Conservation (phyloP, 2,113 vertebrate genomes). For the Misgurnus mizolepis region DNA sequence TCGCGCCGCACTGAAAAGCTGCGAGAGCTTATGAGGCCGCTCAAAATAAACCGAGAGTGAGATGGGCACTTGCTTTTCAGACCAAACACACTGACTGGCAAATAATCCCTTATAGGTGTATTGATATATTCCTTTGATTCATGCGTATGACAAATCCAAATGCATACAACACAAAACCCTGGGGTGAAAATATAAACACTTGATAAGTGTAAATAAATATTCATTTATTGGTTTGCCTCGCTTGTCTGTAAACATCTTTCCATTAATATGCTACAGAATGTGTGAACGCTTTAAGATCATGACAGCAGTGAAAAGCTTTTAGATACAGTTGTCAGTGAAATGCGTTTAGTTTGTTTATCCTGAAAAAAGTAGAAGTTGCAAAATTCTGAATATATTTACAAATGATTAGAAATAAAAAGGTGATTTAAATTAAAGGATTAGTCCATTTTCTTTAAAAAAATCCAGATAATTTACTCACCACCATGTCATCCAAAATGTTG, state of each 20-base stretch:
- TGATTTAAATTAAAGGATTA: too few species aligned
- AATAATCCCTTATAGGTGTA: constrained; percentile 31
- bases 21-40: constrained; percentile 12
- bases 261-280: neutral
- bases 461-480: too few species aligned
- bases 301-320: neutral
- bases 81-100: neutral
- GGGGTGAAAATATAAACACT: constrained; percentile 29
- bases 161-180: constrained; percentile 2
- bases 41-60: constrained; percentile 31
- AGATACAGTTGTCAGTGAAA: too few species aligned
- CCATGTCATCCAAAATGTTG: too few species aligned
- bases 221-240: neutral
- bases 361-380: too few species aligned
- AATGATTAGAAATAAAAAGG: too few species aligned
- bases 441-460: too few species aligned
- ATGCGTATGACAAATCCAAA: constrained; percentile 14
- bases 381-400: too few species aligned
- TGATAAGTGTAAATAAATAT: constrained; percentile 23
- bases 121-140: constrained; percentile 26
- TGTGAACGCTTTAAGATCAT: neutral
- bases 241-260: neutral
- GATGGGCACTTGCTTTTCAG: constrained; percentile 13
- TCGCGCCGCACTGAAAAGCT: constrained; percentile 10
- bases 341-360: too few species aligned